Base-by-base conservation (phyloP, 2,113 vertebrate species). In the Brachypteracias leptosomus region DNA sequence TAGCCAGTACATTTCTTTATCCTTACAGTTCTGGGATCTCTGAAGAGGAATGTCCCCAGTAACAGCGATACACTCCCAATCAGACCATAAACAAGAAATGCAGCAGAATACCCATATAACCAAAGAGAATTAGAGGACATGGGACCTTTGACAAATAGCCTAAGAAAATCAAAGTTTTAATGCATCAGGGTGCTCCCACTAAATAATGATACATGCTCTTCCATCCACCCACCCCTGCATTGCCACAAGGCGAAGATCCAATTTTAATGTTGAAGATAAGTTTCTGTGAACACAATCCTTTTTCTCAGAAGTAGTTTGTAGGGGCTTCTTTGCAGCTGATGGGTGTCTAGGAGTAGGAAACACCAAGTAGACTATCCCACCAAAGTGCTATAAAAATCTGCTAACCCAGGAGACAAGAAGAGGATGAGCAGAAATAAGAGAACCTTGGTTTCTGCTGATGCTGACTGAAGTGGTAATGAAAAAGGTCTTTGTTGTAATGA, bases 101-200 rank as follows among this genome's bases (percentile, higher is more conserved):
- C 33, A 66, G 49, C 28, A 76, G 57, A 76, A 84, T n/a, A 38
- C 4, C n/a, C 42, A 78, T 58, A 29, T 24, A 55, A 63, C 33
- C 18, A 28, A 47, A 44, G 31, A 33, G 47, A 93, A 42, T 62
- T 49, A 55, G 54, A 91, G 29, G 78, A 36, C 6, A 25, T 10
- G n/a, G 36, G 58, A 95, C 47, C 38, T 89, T 85, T 91, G 78
- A 97, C 52, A 96, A 96, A 96, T 35, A 86, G 49, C 55, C n/a
- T 78, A 86, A 93, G 63, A 91, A 96, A 96, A 97, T 93, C 76
- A n/a, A 96, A 83, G 46, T 93, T 96, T 97, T 62, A 87, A 96
- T 95, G 82, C 55, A 89, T 89, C 33, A 52, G 31, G 57, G 51
- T 90, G 31, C 36, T 90, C 63, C 49, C 83, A 66, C 44, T 95